Base-by-base conservation (phyloP, 2,797 vertebrate species). In the Neoniphon sammara region DNA sequence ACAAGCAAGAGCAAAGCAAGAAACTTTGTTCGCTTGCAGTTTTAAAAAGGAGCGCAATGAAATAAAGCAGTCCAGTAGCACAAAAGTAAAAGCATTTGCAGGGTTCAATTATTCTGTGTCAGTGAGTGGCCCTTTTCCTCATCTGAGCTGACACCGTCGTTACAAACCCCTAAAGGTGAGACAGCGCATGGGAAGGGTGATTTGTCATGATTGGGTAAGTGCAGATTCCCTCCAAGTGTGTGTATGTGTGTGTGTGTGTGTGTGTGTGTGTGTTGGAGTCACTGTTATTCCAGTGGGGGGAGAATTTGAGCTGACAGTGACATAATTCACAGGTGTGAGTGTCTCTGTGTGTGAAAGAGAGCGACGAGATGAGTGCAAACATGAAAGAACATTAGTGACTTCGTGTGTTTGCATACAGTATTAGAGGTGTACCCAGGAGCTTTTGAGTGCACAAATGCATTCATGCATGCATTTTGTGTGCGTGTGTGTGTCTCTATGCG, bases 191-290 rank as follows among this genome's bases (percentile, higher is more conserved):
- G 52, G 78, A 69, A 66, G 31, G 62, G 66, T 80, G 70, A 87
- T 89, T 84, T 84, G 75, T 87, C 84, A 86, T 78, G 77, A 85
- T 62, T 86, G 81, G 73, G 65, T 67, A 52, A 70, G 69, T 61
- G 75, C 74, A 34, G 63, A 44, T 53, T 61, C 36, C 46, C 55
- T 60, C 25, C 21, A 4, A 39, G 30, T 57, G 63, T 66, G 65
- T 62, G 57, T 36, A 31, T 75, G 63, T 27, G 49, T 18, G 11
- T 50, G n/a, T n/a, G n/a, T n/a, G n/a, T 44, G 50, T 46, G 36
- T 61, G 65, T 62, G 57, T 36, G 44, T 75, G 63, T 27, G 49
- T 18, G 11, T 50, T 62, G 30, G 20, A 64, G 74, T 76, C 39
- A 56, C 73, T 80, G 72, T 31, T 15, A 58, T 70, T 74, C 71